These are phyloP conservation scores for Monopis laevigella DNA, from an alignment of 2,888 invertebrate species.

Conservation along the genomic window DNA sequence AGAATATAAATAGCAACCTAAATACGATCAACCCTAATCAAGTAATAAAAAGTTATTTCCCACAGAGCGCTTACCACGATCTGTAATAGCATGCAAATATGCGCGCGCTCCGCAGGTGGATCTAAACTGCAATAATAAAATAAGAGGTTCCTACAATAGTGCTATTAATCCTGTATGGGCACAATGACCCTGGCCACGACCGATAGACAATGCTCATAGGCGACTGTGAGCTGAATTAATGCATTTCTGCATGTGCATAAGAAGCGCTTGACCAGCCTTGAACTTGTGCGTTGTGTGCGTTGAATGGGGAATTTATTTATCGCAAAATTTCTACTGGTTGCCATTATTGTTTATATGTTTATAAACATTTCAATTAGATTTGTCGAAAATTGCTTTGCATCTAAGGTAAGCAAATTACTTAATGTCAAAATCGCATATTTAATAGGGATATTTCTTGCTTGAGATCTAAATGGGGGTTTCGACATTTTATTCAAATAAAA, in stretches of 20 bases:
- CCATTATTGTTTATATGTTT: too few species aligned
- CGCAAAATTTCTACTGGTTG: too few species aligned
- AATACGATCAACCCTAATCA: background rate
- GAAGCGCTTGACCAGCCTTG: conserved; percentile 58
- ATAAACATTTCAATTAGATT: too few species aligned
- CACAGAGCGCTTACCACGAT: background rate
- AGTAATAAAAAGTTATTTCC: conserved; percentile 6
- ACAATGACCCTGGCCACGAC: conserved; percentile 43
- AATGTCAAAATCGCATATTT: too few species aligned
- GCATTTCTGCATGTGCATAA: conserved; percentile 50
- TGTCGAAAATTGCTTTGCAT: too few species aligned
- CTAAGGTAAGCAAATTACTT: too few species aligned
- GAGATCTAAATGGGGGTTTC: too few species aligned
- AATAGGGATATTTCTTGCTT: too few species aligned
- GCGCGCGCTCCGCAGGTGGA: conserved; percentile 14
- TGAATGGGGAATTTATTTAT: too few species aligned
- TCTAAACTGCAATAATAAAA: conserved; percentile 13
- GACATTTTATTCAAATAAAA: too few species aligned
- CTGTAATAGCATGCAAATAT: conserved; percentile 15
- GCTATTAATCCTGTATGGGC: conserved; percentile 62
- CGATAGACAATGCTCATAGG: conserved; percentile 65
- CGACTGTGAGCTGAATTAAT: conserved; percentile 60
- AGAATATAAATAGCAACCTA: background rate
- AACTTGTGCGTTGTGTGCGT: conserved; percentile 35
- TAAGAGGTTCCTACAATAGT: conserved; percentile 23